Percentiles rank a stretch among this genome's conserved stretches.
phyloP scores from a whole-genome alignment of 2,888 invertebrate species.

The Drosophila multiciliata region DNA sequence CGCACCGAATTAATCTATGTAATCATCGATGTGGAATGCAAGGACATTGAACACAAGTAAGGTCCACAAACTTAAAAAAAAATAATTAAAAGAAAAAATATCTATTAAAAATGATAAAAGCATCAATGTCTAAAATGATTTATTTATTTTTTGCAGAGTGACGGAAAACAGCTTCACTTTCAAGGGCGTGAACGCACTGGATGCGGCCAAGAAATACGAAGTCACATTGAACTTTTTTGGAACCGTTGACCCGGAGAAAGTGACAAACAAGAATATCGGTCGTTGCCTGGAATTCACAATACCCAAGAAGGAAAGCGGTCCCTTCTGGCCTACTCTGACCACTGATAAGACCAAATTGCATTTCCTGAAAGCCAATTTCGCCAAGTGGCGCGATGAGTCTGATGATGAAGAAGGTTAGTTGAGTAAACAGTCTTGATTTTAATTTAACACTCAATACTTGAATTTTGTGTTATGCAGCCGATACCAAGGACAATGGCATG shows the following conservation, averaged over 20 bases:
- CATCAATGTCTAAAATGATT: not conserved
- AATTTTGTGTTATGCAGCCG: constrained; percentile 21
- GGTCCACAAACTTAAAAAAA: constrained; percentile 72
- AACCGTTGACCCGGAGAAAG: constrained; percentile 92
- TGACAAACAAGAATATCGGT: constrained; percentile 89
- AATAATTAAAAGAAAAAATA: not conserved
- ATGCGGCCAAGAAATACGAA: constrained; percentile 94
- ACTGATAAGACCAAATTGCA: constrained; percentile 95
- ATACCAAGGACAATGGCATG: constrained; percentile 60
- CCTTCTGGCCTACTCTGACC: constrained; percentile 95
- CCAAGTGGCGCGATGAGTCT: constrained; percentile 99
- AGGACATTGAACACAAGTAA: constrained; percentile 92
- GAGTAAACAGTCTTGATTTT: not conserved
- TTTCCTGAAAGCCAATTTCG: constrained; percentile 98
- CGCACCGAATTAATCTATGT: constrained; percentile 92
- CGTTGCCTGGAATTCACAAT: constrained; percentile 91
- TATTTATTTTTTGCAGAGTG: constrained; percentile 85
- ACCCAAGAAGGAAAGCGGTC: constrained; percentile 89
- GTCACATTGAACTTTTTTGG: constrained; percentile 93
- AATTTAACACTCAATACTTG: not conserved
- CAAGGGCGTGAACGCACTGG: constrained; percentile 92
- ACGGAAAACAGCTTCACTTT: constrained; percentile 91
- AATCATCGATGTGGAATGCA: constrained; percentile 96
- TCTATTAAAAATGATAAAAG: not conserved
- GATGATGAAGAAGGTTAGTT: constrained; percentile 90